Percentiles rank a stretch among this genome's conserved stretches.
phyloP scores from a whole-genome alignment of 92 coral and sea anemone species.

The Meandrina meandrites region DNA sequence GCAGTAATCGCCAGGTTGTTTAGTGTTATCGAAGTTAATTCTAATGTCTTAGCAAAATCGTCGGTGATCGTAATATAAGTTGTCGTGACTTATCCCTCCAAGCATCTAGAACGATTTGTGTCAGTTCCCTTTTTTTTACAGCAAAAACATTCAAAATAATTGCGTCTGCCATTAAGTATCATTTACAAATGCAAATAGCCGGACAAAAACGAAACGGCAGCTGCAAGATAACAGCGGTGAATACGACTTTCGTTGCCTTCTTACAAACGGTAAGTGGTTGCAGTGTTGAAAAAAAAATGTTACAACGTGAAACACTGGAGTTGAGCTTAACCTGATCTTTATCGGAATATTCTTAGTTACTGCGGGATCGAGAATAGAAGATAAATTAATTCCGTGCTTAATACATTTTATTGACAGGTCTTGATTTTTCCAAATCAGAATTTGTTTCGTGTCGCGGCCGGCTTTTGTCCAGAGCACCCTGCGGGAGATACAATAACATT shows the following conservation, averaged over 20 bases:
- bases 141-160: slow-evolving; percentile 6
- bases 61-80: not conserved
- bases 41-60: not conserved
- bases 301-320: not conserved
- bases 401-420: not conserved
- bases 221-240: slow-evolving; percentile 7
- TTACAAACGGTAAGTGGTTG: not conserved
- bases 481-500: not conserved
- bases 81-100: not conserved
- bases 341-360: not conserved
- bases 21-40: not conserved
- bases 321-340: not conserved
- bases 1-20: not conserved
- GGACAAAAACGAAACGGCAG: not conserved
- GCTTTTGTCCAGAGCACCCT: not conserved
- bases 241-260: not conserved
- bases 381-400: slow-evolving; percentile 2
- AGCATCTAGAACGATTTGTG: not conserved
- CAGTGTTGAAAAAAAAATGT: not conserved
- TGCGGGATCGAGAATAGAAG: not conserved
- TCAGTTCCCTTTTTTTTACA: not conserved
- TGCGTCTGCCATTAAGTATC: slow-evolving; percentile 2
- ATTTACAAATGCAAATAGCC: slow-evolving; percentile 11
- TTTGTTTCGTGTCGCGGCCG: not conserved
- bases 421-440: slow-evolving; percentile 16